These are phyloP conservation scores for Nothocercus julius DNA, from an alignment of 2,113 vertebrate species.

Conservation along the genomic window DNA sequence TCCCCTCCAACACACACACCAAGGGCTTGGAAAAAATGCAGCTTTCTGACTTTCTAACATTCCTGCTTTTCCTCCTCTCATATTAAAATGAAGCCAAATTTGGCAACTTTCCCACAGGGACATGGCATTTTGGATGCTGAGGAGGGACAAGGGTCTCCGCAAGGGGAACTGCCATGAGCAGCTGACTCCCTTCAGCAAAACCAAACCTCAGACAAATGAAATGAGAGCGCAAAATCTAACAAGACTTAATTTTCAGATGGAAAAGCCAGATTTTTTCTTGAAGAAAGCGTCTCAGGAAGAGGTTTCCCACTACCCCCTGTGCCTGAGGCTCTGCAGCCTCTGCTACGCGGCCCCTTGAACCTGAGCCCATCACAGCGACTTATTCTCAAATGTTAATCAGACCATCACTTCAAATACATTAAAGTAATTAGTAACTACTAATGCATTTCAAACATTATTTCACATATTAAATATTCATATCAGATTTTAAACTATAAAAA, in stretches of 20 bases:
- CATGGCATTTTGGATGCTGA: rapidly evolving
- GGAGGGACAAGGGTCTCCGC: not conserved
- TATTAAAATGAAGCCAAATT: not conserved
- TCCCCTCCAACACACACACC: not conserved
- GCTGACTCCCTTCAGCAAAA: not conserved
- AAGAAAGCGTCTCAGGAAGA: not conserved
- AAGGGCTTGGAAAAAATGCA: not conserved
- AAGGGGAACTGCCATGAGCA: not conserved
- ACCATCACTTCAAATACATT: not conserved
- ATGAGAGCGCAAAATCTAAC: not conserved
- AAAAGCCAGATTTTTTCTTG: not conserved
- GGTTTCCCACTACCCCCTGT: too few species aligned
- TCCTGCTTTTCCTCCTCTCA: not conserved
- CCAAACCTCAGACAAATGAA: not conserved
- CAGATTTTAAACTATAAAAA: not conserved
- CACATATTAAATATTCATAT: not conserved
- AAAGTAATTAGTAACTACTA: not conserved
- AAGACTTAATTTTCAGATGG: not conserved
- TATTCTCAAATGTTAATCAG: not conserved
- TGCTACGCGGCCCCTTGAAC: too few species aligned
- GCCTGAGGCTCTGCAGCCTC: not conserved
- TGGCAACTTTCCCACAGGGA: not conserved
- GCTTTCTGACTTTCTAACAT: not conserved
- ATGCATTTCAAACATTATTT: not conserved
- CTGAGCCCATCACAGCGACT: not conserved